Evolutionary conservation across 1,140 invertebrate genomes (phyloP).

Genomic region (Halesus radiatus): DNA sequence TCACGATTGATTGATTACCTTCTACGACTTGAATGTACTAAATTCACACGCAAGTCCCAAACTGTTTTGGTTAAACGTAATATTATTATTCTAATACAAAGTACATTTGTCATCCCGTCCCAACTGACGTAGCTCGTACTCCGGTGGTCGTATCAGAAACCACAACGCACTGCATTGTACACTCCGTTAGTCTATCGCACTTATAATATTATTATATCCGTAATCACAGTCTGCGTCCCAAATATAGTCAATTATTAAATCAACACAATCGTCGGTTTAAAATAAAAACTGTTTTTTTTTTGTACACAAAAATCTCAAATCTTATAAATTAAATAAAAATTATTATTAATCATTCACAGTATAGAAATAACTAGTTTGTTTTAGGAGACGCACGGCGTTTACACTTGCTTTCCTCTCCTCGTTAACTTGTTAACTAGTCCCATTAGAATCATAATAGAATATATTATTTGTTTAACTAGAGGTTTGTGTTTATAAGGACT

Average conservation of each 20-base stretch:
- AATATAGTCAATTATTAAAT: not conserved
- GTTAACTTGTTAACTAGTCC: not conserved
- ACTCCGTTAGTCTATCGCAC: not conserved
- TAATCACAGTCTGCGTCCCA: not conserved
- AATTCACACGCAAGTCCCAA: not conserved
- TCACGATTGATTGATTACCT: no score
- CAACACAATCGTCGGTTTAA: not conserved
- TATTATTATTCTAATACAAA: not conserved
- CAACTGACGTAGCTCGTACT: not conserved
- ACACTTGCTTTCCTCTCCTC: not conserved
- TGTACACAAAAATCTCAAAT: constrained; percentile 45
- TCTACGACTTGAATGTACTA: not conserved
- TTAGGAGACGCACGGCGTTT: constrained; percentile 9
- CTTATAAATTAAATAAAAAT: constrained; percentile 45
- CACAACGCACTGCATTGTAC: not conserved
- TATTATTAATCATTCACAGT: constrained; percentile 43
- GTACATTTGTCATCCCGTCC: not conserved
- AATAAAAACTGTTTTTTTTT: constrained; percentile 16
- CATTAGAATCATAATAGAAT: constrained; percentile 22
- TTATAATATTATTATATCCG: no score
- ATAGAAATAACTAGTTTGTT: constrained; percentile 26
- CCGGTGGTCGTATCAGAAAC: not conserved
- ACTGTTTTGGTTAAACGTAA: not conserved
- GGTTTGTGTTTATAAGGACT: constrained; percentile 80
- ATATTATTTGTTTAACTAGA: constrained; percentile 47